A percentile compares a stretch with the other conserved stretches of the same genome.
phyloP scores from a whole-genome alignment of 2,888 invertebrate species.

The Dione juno region DNA sequence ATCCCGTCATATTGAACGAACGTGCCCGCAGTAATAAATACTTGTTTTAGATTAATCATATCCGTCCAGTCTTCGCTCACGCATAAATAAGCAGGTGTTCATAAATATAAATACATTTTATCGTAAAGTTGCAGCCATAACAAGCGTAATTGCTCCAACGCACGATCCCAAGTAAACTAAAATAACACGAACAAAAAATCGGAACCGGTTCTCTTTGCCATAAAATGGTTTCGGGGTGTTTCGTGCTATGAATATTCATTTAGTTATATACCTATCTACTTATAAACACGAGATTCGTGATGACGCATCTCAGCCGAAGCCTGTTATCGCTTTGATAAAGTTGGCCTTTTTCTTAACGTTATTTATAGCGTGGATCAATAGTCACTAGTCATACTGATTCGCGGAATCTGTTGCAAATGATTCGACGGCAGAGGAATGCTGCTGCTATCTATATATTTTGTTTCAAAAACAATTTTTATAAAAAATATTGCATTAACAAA shows the following conservation, averaged over 20 bases:
- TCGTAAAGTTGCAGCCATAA: conserved; percentile 65
- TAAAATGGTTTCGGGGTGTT: conserved; percentile 69
- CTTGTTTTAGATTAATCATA: conserved; percentile 66
- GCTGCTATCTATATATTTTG: too few species aligned
- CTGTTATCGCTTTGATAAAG: conserved; percentile 59
- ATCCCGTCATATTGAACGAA: conserved; percentile 52
- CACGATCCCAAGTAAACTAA: conserved; percentile 61
- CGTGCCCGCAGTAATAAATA: conserved; percentile 62
- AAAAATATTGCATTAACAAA: too few species aligned
- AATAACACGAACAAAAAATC: conserved; percentile 71
- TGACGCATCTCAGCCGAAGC: conserved; percentile 65
- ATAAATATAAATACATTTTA: conserved; percentile 62
- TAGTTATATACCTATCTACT: conserved; percentile 64
- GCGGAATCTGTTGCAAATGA: conserved; percentile 38
- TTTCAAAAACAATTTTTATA: too few species aligned
- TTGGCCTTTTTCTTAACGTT: conserved; percentile 55
- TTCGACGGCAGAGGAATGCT: conserved; percentile 27
- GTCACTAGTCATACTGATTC: conserved; percentile 51
- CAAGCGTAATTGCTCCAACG: conserved; percentile 65
- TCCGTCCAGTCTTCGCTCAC: conserved; percentile 62
- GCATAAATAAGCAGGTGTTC: conserved; percentile 66
- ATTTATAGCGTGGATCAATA: conserved; percentile 62
- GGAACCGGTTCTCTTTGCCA: conserved; percentile 67
- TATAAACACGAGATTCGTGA: conserved; percentile 57
- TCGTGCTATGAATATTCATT: conserved; percentile 74